Conservation (phyloP, 2,888 invertebrate species). For the Mayetiola destructor region DNA sequence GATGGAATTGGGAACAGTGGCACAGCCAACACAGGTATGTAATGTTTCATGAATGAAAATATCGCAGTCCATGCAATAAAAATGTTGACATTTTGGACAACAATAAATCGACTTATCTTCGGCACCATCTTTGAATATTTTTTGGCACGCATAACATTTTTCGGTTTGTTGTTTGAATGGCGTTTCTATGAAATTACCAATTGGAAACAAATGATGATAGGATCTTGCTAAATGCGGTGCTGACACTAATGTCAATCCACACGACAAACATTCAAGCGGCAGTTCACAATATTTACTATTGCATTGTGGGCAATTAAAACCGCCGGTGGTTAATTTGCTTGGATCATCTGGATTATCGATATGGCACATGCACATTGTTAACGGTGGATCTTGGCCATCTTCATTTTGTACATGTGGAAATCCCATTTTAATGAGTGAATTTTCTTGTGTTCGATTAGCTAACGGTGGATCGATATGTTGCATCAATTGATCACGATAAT, state of each 20-base stretch:
- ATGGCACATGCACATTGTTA: slow-evolving; percentile 89
- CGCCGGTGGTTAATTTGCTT: slow-evolving; percentile 55
- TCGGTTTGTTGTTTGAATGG: slow-evolving; percentile 42
- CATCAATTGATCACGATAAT: slow-evolving; percentile 50
- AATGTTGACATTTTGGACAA: slow-evolving; percentile 63
- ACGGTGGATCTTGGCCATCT: slow-evolving; percentile 46
- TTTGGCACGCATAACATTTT: slow-evolving; percentile 62
- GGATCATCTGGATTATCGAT: slow-evolving; percentile 58
- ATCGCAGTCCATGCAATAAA: slow-evolving; percentile 92
- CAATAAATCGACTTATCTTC: slow-evolving; percentile 67
- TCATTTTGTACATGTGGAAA: slow-evolving; percentile 69
- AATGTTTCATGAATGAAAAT: slow-evolving; percentile 82
- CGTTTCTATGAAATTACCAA: slow-evolving; percentile 68
- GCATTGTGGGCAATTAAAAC: slow-evolving; percentile 89
- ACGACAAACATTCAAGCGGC: slow-evolving; percentile 91
- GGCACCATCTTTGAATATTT: slow-evolving; percentile 40
- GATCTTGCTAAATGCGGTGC: slow-evolving; percentile 96
- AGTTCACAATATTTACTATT: slow-evolving; percentile 95
- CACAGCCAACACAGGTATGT: slow-evolving; percentile 94
- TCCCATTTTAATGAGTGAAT: slow-evolving; percentile 89
- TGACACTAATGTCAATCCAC: slow-evolving; percentile 89
- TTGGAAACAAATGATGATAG: slow-evolving; percentile 93
- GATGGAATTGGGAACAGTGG: slow-evolving; percentile 38
- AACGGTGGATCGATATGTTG: slow-evolving; percentile 55
- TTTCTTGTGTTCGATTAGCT: slow-evolving; percentile 54